Base-by-base conservation (phyloP, 2,888 invertebrate genomes). In the Thera obeliscata region DNA sequence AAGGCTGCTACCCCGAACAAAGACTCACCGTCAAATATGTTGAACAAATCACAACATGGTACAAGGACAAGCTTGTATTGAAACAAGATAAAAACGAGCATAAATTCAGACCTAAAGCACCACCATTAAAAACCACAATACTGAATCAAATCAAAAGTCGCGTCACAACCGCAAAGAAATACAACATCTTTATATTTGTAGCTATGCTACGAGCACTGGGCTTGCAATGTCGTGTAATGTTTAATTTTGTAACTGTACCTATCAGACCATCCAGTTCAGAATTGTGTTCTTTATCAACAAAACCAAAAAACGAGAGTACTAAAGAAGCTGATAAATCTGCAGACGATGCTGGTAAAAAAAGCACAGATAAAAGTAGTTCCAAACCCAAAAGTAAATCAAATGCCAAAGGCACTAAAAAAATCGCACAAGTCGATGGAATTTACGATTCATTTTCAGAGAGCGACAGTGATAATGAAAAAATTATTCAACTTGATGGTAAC, bases 21-120 rank as follows among this genome's bases (percentile, higher is more conserved):
- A 94, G 96, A 77, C 94, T 95, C 0, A 96, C 97, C 82, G 89
- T 97, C 50, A 95, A 95, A 73, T 98, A 97, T 89, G 87, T 97
- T 64, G 96, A 97, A 87, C 95, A 96, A 80, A 95, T 98, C 71
- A 94, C 96, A 4, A 94, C 94, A 61, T 98, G 98, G 98, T 98
- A 95, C 78, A 95, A 94, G 77, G 95, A 95, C 73, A 93, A 94
- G 64, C 89, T 97, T 33, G 93, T 87, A 70, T 74, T 96, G 48
- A 92, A 94, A 68, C 94, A 95, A 73, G 94, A 95, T 71, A 91
- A 93, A 81, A 79, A 94, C 82, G 94, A 95, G 87, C 86, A 93
- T 38, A 88, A 90, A 74, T 92, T 91, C 52, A 88, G 86, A 75
- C 91, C 93, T 9, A 91, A 92, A 76, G 90, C 93, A 56, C 91